Evolutionary conservation across 2,113 vertebrate genomes (phyloP).

Genomic region (Rattus rattus): DNA sequence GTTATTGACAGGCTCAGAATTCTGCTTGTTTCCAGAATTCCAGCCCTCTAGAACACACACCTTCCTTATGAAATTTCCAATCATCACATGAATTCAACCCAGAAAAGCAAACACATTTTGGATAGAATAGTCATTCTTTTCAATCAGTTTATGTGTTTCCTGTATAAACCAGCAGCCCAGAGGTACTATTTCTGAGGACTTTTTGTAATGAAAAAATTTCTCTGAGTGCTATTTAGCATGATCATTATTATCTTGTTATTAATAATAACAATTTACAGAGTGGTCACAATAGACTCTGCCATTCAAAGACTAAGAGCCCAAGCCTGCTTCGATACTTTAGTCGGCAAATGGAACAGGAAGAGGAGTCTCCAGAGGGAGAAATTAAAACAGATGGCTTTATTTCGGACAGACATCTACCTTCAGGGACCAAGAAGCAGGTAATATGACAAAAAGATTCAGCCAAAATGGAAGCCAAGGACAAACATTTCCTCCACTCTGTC

Average conservation of each 20-base stretch:
- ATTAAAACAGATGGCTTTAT: slow-evolving; percentile 58
- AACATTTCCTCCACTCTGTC: not conserved
- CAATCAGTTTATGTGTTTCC: slow-evolving; percentile 68
- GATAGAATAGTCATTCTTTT: slow-evolving; percentile 57
- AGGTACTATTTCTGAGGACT: slow-evolving; percentile 75
- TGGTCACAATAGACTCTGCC: slow-evolving; percentile 26
- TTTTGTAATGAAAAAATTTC: slow-evolving; percentile 71
- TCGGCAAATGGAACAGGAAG: slow-evolving; percentile 4
- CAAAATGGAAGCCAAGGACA: slow-evolving; percentile 48
- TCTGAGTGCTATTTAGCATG: slow-evolving; percentile 63
- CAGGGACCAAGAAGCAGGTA: slow-evolving; percentile 38
- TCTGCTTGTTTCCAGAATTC: not conserved
- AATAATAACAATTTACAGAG: slow-evolving; percentile 72
- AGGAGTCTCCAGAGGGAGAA: slow-evolving; percentile 22
- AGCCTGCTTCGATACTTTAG: slow-evolving; percentile 30
- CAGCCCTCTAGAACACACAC: not conserved
- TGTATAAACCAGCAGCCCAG: slow-evolving; percentile 65
- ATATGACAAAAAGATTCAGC: slow-evolving; percentile 15
- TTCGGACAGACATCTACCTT: slow-evolving; percentile 42
- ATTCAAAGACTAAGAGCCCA: slow-evolving; percentile 11
- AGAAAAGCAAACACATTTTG: slow-evolving; percentile 71
- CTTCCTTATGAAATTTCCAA: slow-evolving; percentile 70
- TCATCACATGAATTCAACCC: slow-evolving; percentile 68
- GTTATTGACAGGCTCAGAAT: not conserved
- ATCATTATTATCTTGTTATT: slow-evolving; percentile 71